Base-by-base conservation (phyloP, 2,888 invertebrate species). In the Heteromyza rotundicornis region DNA sequence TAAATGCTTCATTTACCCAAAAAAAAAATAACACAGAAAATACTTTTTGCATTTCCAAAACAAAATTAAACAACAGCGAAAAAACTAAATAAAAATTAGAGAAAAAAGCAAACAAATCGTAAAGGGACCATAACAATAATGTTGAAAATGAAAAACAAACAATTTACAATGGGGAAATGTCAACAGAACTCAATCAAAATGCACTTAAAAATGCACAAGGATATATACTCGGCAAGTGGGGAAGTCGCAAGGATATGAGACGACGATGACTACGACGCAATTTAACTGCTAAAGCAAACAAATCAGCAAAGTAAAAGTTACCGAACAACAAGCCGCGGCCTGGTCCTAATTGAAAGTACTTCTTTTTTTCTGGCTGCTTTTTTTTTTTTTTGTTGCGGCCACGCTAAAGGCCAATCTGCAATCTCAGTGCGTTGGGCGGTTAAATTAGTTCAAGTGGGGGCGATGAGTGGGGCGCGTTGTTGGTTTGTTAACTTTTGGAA, bases 191-290 rank as follows among this genome's bases (percentile, higher is more conserved):
- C 59, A 64, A 64, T 65, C 67, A 67, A 62, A 63, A 61, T 62
- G 63, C 60, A 64, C 66, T 68, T 68, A 64, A 66, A 62, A 66
- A 68, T 68, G 64, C 63, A 63, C 61, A 68, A 64, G 51, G 59
- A 57, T 54, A 52, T 19, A n/a, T n/a, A n/a, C n/a, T n/a, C n/a
- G n/a, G n/a, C n/a, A n/a, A n/a, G n/a, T n/a, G n/a, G n/a, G n/a
- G n/a, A n/a, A n/a, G n/a, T n/a, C n/a, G 50, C 40, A 47, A 47
- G 47, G 47, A 47, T 47, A 47, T 14, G 7, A 3, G 47, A n/a
- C 20, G 20, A 17, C 19, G 47, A 19, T n/a, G n/a, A n/a, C n/a
- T 40, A 47, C 47, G 47, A 47, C 17, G 47, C 47, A 47, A 47
- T 47, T 47, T 19, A 19, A 47, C 47, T 17, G 47, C 19, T 3